phyloP scores from a whole-genome alignment of 2,113 vertebrate genomes.

The Limanda limanda region DNA sequence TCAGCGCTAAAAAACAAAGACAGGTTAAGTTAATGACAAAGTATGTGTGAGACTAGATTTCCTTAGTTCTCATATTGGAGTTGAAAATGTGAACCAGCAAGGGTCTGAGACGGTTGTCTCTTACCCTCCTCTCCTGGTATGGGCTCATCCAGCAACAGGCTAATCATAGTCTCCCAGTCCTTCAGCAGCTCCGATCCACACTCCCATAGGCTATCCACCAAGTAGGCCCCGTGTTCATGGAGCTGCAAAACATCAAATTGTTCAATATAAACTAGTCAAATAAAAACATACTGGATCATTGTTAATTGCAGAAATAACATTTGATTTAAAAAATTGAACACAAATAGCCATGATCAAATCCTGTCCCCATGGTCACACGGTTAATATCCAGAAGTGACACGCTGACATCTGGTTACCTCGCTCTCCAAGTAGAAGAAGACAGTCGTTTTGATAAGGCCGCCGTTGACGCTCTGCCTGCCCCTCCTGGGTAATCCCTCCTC shows the following conservation, averaged over 20 bases:
- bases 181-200: slow-evolving; percentile 95
- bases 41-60: neutral
- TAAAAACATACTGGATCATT: neutral
- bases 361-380: neutral
- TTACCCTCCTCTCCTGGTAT: slow-evolving; percentile 94
- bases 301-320: neutral
- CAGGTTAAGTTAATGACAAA: neutral
- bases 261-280: neutral
- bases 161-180: slow-evolving; percentile 99
- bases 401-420: slow-evolving; percentile 82
- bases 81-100: neutral
- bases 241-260: slow-evolving; percentile 78
- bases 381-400: neutral
- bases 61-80: neutral
- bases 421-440: slow-evolving; percentile 99
- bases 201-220: slow-evolving; percentile 98
- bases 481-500: slow-evolving; percentile 91
- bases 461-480: slow-evolving; percentile 93
- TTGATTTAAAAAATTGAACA: neutral
- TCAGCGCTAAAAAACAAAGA: slow-evolving; percentile 85
- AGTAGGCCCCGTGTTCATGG: slow-evolving; percentile 96
- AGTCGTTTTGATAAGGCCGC: slow-evolving; percentile 95
- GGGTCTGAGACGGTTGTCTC: neutral
- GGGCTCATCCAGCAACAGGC: slow-evolving; percentile 94
- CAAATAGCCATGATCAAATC: neutral